Percentiles rank a stretch among this genome's conserved stretches.
Conservation (phyloP, 2,113 vertebrate genomes). For the Ceyx melanurus region DNA sequence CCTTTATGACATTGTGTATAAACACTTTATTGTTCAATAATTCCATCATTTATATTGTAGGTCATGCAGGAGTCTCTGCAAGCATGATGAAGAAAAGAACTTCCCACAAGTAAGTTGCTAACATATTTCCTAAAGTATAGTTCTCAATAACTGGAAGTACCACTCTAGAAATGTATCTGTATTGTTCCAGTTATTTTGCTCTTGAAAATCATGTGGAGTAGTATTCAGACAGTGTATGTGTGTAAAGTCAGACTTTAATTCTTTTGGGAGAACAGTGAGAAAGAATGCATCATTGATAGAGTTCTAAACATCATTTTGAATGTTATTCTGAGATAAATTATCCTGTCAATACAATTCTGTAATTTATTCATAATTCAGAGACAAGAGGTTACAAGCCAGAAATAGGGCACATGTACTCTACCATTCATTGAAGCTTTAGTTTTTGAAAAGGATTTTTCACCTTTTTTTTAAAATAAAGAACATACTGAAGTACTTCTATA, state of each 20-base stretch:
- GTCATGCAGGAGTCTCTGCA: conserved; percentile 93
- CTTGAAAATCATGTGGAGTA: background rate
- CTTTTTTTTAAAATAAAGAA: background rate
- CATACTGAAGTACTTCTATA: background rate
- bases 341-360: background rate
- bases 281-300: background rate
- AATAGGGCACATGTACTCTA: background rate
- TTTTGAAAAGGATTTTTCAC: conserved; percentile 11
- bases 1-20: background rate
- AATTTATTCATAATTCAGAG: background rate
- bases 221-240: background rate
- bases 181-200: conserved; percentile 22
- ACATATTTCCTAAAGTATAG: background rate
- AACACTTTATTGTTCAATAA: conserved; percentile 15
- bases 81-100: conserved; percentile 98
- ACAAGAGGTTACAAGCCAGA: background rate
- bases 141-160: background rate
- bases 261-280: background rate
- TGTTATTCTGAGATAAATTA: background rate
- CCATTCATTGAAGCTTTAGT: background rate
- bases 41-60: conserved; percentile 72
- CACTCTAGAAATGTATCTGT: background rate
- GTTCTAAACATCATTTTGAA: background rate
- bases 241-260: conserved; percentile 4
- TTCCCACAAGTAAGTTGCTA: conserved; percentile 90